Evolutionary conservation across 2,797 vertebrate species (phyloP).

Genomic region (Poecile montanus): DNA sequence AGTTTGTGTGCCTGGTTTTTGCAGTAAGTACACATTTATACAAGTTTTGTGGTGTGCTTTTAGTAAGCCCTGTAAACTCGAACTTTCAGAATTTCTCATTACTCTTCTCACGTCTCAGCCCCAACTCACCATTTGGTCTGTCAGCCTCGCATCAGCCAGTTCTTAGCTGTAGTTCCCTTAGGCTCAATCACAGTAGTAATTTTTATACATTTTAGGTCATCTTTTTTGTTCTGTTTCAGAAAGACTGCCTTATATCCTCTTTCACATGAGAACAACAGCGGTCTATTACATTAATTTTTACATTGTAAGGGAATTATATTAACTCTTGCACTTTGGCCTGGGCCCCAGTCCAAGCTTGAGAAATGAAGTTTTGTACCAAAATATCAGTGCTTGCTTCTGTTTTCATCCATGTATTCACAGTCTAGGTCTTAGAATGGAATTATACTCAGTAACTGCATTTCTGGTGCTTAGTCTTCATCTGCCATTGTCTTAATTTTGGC

Average conservation of each 20-base stretch:
- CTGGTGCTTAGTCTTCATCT: background rate
- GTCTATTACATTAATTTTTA: constrained; percentile 19
- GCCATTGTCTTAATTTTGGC: background rate
- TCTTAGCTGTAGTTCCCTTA: background rate
- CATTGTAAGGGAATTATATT: background rate
- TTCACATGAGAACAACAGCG: constrained; percentile 15
- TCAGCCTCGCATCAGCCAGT: background rate
- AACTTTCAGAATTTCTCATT: background rate
- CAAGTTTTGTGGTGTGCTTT: background rate
- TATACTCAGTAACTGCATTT: background rate
- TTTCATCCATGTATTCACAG: background rate
- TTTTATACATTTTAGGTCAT: background rate
- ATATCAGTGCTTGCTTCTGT: background rate
- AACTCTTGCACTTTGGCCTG: background rate
- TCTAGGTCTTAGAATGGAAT: background rate
- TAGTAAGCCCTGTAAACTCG: background rate
- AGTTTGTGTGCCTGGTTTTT: background rate
- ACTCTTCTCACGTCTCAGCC: background rate
- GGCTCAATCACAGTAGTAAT: background rate
- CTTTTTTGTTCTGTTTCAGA: background rate
- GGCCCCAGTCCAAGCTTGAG: background rate
- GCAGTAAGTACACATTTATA: background rate
- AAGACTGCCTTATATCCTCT: constrained; percentile 9
- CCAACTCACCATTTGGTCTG: background rate
- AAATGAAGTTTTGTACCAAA: background rate